Evolutionary conservation across 1,140 invertebrate species (phyloP), one percentile per base, ranked within the genome.

Genomic region (Calliphora vicina): DNA sequence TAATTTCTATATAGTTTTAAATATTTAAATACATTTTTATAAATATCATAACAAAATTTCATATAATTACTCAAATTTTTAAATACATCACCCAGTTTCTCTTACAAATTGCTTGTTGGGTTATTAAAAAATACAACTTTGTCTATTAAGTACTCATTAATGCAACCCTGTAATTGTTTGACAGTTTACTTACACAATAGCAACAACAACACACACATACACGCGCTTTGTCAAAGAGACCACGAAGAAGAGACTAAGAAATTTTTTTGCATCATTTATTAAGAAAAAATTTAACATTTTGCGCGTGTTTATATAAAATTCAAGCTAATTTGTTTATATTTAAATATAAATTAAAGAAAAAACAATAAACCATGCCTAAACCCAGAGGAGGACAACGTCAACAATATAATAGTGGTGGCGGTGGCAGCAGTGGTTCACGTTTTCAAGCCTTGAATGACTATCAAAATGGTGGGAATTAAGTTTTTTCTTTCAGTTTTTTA

Each of bases 291-390:
- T 25, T 57, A 17, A 67, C n/a, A 61, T 43, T 83, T 50, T 42
- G 25, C 23, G 35, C 6, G 25, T 83, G 43, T 80, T 26, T 83
- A 25, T 67, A 23, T 10, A 20, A 67, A 23, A 12, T 9, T 23
- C 9, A 23, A 67, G 12, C n/a, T 25, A 25, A 13, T 25, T 23
- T 71, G 20, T 45, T 45, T 12, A 45, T 81, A 15, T n/a, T 50
- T 83, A 45, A 72, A 10, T 8, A 35, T 8, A 35, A 35, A 29
- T 35, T 83, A 84, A 82, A 15, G 27, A 43, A 43, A 13, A 45
- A 61, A 43, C 10, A 76, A 35, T 61, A 82, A 27, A 76, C 67
- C 42, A 89, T 89, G 88, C 88, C 88, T 43, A 89, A 88, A 80
- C 88, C 87, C 13, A 85, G 87, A 20, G 87, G 86, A 82, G 85